These are phyloP conservation scores for Xiphydria camelus DNA, from an alignment of 2,888 invertebrate species.

Conservation along the genomic window DNA sequence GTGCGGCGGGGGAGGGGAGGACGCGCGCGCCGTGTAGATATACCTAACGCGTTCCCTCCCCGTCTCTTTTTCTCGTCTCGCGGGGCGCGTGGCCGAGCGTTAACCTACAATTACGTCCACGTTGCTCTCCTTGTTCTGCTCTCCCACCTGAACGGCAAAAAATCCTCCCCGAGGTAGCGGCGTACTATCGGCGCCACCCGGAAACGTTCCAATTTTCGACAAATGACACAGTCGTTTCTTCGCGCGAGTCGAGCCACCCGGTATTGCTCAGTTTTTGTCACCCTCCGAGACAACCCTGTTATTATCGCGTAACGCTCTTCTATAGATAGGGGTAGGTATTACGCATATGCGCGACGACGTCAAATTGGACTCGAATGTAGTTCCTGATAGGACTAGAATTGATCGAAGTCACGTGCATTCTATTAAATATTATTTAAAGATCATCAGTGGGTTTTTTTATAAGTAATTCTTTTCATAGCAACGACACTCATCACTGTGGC, in stretches of 20 bases:
- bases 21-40: background rate
- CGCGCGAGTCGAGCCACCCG: background rate
- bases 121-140: constrained; percentile 8
- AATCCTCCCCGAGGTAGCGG: background rate
- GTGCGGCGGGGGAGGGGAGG: background rate
- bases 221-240: constrained; percentile 22
- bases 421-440: too few relatives aligned
- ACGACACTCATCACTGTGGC: too few relatives aligned
- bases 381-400: too few relatives aligned
- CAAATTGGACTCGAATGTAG: too few relatives aligned
- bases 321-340: too few relatives aligned
- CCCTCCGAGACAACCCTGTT: constrained; percentile 29
- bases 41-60: too few relatives aligned
- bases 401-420: too few relatives aligned
- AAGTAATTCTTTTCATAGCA: too few relatives aligned
- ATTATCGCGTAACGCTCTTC: constrained; percentile 40
- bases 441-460: too few relatives aligned
- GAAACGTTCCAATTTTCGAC: constrained; percentile 37
- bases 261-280: constrained; percentile 32
- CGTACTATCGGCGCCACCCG: constrained; percentile 14
- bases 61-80: too few relatives aligned
- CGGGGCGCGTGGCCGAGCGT: constrained; percentile 16
- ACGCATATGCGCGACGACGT: too few relatives aligned
- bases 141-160: background rate
- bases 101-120: constrained; percentile 26